Evolutionary conservation across 2,797 vertebrate species (phyloP).

Genomic region (Danio albolineatus): DNA sequence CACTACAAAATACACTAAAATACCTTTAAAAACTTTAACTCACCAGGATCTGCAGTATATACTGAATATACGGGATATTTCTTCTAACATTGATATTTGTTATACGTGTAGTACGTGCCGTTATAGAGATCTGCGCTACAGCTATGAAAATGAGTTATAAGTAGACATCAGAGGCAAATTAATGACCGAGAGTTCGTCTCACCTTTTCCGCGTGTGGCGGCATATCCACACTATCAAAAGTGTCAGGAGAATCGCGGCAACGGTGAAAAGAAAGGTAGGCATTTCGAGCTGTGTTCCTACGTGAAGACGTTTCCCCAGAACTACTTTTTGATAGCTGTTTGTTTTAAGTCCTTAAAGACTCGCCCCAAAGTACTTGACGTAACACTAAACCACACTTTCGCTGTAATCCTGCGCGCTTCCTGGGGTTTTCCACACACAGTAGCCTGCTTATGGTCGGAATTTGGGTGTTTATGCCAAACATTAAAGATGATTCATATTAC

Average conservation of each 20-base stretch:
- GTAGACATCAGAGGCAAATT: background rate
- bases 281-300: background rate
- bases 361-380: background rate
- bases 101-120: too few relatives aligned
- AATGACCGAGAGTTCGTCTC: background rate
- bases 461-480: too few relatives aligned
- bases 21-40: too few relatives aligned
- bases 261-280: background rate
- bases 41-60: too few relatives aligned
- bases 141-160: background rate
- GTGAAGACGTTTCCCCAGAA: background rate
- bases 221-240: constrained; percentile 35
- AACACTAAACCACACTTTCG: background rate
- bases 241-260: constrained; percentile 11
- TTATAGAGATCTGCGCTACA: background rate
- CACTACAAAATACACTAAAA: too few relatives aligned
- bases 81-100: too few relatives aligned
- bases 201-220: constrained; percentile 48
- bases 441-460: too few relatives aligned
- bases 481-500: too few relatives aligned
- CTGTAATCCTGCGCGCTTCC: background rate
- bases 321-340: background rate
- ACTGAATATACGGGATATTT: too few relatives aligned
- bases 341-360: background rate
- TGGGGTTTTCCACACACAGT: background rate